These are phyloP conservation scores for Palaemon carinicauda DNA, from an alignment of 1,140 invertebrate genomes.

Conservation along the genomic window DNA sequence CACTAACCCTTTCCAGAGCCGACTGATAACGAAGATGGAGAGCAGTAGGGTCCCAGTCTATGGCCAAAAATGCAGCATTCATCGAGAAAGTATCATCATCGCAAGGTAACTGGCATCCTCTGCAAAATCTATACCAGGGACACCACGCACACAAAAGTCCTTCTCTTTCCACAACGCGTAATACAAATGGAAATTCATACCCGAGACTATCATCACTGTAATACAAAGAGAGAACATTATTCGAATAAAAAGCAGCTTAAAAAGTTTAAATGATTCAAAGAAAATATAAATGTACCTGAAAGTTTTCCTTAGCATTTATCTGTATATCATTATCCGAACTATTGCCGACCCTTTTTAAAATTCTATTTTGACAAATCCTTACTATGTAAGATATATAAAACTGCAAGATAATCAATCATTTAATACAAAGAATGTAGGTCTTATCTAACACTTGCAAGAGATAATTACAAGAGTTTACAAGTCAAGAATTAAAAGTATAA, in stretches of 20 bases:
- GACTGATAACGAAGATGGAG: slow-evolving; percentile 87
- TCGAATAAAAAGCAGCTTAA: neutral
- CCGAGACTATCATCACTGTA: slow-evolving; percentile 86
- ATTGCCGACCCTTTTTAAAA: no score
- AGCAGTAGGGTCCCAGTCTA: slow-evolving; percentile 89
- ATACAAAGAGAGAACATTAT: slow-evolving; percentile 52
- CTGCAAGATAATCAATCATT: no score
- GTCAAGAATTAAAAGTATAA: no score
- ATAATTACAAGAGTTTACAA: no score
- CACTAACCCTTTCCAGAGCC: slow-evolving; percentile 77
- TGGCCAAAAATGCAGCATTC: slow-evolving; percentile 56
- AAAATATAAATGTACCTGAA: no score
- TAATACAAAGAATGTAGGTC: no score
- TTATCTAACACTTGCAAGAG: no score
- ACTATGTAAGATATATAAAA: no score
- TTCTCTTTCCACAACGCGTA: slow-evolving; percentile 76
- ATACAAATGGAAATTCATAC: slow-evolving; percentile 87
- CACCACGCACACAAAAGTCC: slow-evolving; percentile 82
- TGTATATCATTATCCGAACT: no score
- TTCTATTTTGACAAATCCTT: no score
- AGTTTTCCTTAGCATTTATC: no score
- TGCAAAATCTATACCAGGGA: slow-evolving; percentile 85
- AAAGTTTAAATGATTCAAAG: neutral
- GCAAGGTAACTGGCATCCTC: slow-evolving; percentile 82
- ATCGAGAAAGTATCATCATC: slow-evolving; percentile 65